Evolutionary conservation across 2,113 vertebrate species (phyloP).

Genomic region (Geococcyx californianus): DNA sequence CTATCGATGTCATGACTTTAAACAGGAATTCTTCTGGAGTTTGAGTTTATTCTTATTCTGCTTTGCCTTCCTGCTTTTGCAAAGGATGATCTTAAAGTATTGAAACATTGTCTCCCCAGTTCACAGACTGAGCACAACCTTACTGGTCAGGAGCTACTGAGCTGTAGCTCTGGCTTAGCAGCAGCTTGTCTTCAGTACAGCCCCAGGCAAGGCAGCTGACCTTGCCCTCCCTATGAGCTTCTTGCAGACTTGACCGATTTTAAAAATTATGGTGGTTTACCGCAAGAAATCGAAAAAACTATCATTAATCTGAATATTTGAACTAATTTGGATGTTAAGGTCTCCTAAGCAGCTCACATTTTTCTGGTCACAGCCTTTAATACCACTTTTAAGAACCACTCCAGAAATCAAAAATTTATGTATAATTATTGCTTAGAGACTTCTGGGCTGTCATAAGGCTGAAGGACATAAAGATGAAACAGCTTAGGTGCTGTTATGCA

Average conservation of each 20-base stretch:
- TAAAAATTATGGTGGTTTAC: not conserved
- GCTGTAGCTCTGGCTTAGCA: not conserved
- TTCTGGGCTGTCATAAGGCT: not conserved
- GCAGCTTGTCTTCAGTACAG: not conserved
- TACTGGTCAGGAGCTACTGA: not conserved
- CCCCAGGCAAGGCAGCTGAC: not conserved
- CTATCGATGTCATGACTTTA: not conserved
- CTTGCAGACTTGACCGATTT: not conserved
- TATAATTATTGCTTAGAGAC: not conserved
- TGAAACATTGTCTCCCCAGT: not conserved
- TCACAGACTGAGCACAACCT: fast-evolving
- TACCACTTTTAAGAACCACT: not conserved
- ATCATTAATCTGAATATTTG: not conserved
- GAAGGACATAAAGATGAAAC: not conserved
- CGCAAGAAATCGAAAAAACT: not conserved
- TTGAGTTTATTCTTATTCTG: not conserved
- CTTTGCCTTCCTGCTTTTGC: not conserved
- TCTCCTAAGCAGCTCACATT: not conserved
- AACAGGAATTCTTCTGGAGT: not conserved
- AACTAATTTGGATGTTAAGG: not conserved
- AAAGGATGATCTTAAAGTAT: not conserved
- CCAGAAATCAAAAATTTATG: not conserved
- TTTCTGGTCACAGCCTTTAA: not conserved
- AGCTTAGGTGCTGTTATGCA: not conserved
- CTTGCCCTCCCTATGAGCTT: not conserved